Evolutionary conservation across 2,797 vertebrate genomes (phyloP), one percentile per base, ranked within the genome.

Genomic region (Hemitrygon akajei): DNA sequence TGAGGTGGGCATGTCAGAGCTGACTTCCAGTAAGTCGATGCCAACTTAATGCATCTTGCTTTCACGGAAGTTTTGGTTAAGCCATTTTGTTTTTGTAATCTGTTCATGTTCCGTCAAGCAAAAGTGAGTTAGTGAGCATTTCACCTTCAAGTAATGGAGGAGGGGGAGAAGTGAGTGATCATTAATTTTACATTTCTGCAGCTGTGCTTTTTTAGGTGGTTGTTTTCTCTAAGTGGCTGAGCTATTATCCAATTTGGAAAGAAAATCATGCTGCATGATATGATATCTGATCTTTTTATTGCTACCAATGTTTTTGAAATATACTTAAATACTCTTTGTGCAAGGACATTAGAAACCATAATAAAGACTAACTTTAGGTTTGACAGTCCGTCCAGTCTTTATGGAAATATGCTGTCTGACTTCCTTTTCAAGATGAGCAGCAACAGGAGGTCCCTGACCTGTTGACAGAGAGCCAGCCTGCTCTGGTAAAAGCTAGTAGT

Each of bases 111-210:
- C 71, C 27, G 81, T 47, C 47, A 75, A n/a, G 20, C 16, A 60
- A 40, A 14, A 22, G 22, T 22, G 30, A 94, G 75, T 73, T 75
- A 66, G 82, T 84, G 91, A 94, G 56, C 71, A 76, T 93, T 94
- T 58, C 73, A 56, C 75, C 16, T 56, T 81, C 30, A 16, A 30
- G 71, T 91, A 66, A 66, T 66, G 9, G 14, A 66, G 3, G 63
- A 66, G 27, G 66, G 22, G 66, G 73, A 76, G 86, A 69, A 27
- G 58, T 91, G 22, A 37, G 40, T 27, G 60, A 34, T 14, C 63
- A 66, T 66, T 60, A n/a, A 3, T 56, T 20, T 27, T 12, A 14
- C 20, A 16, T 60, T 22, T 63, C 56, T 81, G 69, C 63, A 80
- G 69, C 27, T 75, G 79, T 7, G 71, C 40, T 69, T 94, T 75